phyloP scores from a whole-genome alignment of 2,888 invertebrate species.

The Acrobasis consociella region DNA sequence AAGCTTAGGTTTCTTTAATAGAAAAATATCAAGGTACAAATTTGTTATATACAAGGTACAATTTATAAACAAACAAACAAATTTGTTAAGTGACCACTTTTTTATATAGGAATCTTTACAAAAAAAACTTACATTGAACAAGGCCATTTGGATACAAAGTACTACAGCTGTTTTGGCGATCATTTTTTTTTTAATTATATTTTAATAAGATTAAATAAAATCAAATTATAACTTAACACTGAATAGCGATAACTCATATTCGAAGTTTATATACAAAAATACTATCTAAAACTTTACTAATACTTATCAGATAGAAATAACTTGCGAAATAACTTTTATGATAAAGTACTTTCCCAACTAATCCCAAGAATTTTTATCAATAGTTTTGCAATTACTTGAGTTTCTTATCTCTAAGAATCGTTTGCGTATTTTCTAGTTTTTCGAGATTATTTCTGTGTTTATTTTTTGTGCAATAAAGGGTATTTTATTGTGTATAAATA shows the following conservation, averaged over 20 bases:
- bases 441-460: no score
- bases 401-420: background rate
- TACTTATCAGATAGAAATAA: background rate
- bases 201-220: background rate
- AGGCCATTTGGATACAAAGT: constrained; percentile 29
- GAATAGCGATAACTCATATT: background rate
- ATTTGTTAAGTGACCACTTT: background rate
- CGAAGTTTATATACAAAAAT: constrained; percentile 8
- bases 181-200: constrained; percentile 30
- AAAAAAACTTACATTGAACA: constrained; percentile 35
- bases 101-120: background rate
- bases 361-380: background rate
- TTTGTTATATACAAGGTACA: no score
- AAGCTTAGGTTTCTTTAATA: no score
- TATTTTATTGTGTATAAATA: no score
- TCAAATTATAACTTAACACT: background rate
- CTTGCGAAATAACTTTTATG: background rate
- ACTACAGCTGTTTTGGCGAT: constrained; percentile 30
- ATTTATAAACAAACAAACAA: no score
- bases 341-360: background rate
- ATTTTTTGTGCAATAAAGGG: no score
- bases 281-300: constrained; percentile 9
- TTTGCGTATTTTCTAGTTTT: no score
- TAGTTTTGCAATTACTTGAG: background rate
- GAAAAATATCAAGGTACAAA: no score